Evolutionary conservation across 2,797 vertebrate species (phyloP), one percentile per base, ranked within the genome.

Genomic region (Platyrinchus mystaceus): DNA sequence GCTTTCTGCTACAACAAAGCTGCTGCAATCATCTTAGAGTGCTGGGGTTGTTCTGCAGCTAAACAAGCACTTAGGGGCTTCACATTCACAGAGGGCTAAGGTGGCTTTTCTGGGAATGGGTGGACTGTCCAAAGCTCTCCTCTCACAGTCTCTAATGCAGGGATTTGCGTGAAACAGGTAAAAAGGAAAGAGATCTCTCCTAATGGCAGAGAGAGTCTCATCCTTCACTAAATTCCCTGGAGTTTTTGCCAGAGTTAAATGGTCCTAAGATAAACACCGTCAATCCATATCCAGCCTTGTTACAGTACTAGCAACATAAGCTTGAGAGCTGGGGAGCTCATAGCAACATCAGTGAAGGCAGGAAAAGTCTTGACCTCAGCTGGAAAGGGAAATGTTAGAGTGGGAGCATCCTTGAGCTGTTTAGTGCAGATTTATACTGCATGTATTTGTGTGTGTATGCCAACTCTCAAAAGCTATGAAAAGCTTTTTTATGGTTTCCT

Each of bases 401-500:
- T 32, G 58, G 63, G 63, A 93, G 44, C 69, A 63, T 90, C 89
- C 87, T 88, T 88, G 91, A 87, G 85, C 94, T 84, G 77, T 60
- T 91, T n/a, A 68, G 80, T 68, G 75, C 91, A 90, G 89, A 85
- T 91, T 91, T 91, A 71, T 77, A 21, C 68, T 91, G 69, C 24
- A 23, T 93, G 79, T 92, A 75, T 93, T 87, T 92, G 34, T 87
- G 30, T 41, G 17, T 78, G 58, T 52, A 75, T 82, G 90, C 70
- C 67, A 91, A 36, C 70, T 93, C 90, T 58, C 44, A 79, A 86
- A 90, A 94, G 87, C 89, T 84, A 73, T 70, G 83, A 80, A 84
- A 91, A 87, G 74, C 71, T 91, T 78, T 94, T 93, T 84, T 90
- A 80, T 75, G 70, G 70, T 82, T 95, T 94, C 85, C 77, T 96